phyloP scores from a whole-genome alignment of 1,140 invertebrate species.

The Drosophila parvula region DNA sequence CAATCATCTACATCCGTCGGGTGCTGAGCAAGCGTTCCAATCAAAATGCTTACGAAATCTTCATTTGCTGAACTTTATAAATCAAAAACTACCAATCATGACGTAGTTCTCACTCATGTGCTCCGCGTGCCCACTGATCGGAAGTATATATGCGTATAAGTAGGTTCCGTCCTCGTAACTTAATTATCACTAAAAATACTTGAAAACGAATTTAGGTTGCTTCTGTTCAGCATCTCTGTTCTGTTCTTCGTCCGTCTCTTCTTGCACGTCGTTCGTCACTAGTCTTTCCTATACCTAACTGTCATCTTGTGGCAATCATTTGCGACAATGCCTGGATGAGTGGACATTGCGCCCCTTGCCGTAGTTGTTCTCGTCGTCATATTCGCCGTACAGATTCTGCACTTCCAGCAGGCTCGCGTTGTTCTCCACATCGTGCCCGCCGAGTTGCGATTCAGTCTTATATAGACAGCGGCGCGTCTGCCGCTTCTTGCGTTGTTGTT shows the following conservation, averaged over 20 bases:
- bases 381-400: conserved; percentile 65
- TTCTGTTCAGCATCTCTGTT: conserved; percentile 12
- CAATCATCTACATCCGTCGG: conserved; percentile 17
- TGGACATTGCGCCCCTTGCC: conserved; percentile 66
- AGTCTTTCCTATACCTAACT: conserved; percentile 27
- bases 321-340: conserved; percentile 72
- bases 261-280: conserved; percentile 11
- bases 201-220: conserved; percentile 48
- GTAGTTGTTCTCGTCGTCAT: conserved; percentile 78
- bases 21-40: conserved; percentile 14
- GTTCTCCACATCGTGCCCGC: conserved; percentile 68
- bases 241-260: conserved; percentile 1
- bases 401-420: conserved; percentile 73
- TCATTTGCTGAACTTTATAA: conserved; percentile 21
- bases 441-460: conserved; percentile 75
- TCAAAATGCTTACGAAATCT: conserved; percentile 18
- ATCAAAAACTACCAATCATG: conserved; percentile 39
- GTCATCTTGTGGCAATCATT: conserved; percentile 53
- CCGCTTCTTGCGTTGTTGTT: conserved; percentile 50
- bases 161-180: conserved; percentile 31
- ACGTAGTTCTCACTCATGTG: conserved; percentile 6
- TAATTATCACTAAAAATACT: conserved; percentile 70
- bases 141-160: conserved; percentile 16
- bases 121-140: background rate
- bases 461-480: conserved; percentile 74